Percentiles rank a stretch among this genome's conserved stretches.
Conservation (phyloP, 2,888 invertebrate genomes). For the Oeneis ivallda region DNA sequence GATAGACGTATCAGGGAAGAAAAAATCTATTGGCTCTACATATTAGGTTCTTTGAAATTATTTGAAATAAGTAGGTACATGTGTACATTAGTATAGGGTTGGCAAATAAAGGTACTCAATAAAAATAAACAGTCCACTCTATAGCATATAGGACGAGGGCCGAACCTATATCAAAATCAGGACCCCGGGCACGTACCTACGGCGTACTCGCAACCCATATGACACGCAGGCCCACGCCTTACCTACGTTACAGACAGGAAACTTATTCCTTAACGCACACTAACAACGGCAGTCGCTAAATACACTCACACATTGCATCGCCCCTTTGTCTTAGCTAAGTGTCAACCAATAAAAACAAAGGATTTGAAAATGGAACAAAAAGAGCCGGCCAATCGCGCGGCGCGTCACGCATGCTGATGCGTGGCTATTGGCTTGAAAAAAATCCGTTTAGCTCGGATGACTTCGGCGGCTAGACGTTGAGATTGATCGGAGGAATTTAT, state of each 20-base stretch:
- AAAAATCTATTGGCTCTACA: too few species aligned
- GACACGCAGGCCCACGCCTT: constrained; percentile 56
- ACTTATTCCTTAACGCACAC: constrained; percentile 58
- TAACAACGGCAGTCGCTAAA: constrained; percentile 51
- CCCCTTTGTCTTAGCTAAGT: constrained; percentile 82
- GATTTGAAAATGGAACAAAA: constrained; percentile 81
- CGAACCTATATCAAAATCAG: constrained; percentile 74
- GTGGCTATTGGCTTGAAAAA: constrained; percentile 80
- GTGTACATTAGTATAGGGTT: background rate
- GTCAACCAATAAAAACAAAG: constrained; percentile 83
- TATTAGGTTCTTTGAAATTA: background rate
- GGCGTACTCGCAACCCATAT: constrained; percentile 50
- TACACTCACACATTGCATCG: constrained; percentile 70
- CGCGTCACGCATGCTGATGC: constrained; percentile 79
- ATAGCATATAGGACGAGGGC: constrained; percentile 61
- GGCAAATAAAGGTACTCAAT: constrained; percentile 32
- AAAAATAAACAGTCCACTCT: constrained; percentile 67
- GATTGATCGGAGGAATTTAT: constrained; percentile 69
- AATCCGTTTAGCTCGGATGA: constrained; percentile 79
- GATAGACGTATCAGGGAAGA: too few species aligned
- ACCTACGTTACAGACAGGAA: constrained; percentile 61
- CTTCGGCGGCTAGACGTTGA: constrained; percentile 72
- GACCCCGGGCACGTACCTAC: constrained; percentile 71
- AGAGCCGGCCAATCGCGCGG: constrained; percentile 75
- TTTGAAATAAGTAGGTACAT: background rate